Conservation (phyloP, 2,888 invertebrate species). For the Oscheius onirici region DNA sequence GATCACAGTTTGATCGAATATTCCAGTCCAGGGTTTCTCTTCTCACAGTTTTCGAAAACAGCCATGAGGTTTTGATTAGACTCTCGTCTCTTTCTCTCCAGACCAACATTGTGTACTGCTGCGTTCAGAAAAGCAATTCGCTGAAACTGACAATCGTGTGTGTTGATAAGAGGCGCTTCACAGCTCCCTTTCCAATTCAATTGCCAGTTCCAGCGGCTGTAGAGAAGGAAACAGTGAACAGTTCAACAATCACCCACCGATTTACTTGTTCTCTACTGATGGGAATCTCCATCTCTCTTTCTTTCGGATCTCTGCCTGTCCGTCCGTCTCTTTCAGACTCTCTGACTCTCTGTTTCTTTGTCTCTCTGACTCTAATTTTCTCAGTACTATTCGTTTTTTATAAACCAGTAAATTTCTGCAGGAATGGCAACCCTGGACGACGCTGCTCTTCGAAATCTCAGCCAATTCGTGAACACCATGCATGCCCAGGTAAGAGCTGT, state of each 20-base stretch:
- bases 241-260: too few relatives aligned
- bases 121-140: conserved; percentile 29
- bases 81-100: too few relatives aligned
- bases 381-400: not conserved
- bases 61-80: conserved; percentile 2
- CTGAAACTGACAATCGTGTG: conserved; percentile 29
- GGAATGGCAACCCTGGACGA: conserved; percentile 16
- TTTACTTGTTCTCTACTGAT: too few relatives aligned
- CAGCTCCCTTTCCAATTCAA: not conserved
- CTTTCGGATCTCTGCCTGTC: too few relatives aligned
- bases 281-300: too few relatives aligned
- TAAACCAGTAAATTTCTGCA: not conserved
- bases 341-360: too few relatives aligned
- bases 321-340: too few relatives aligned
- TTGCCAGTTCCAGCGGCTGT: not conserved
- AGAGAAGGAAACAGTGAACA: too few relatives aligned
- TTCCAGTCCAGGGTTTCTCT: too few relatives aligned
- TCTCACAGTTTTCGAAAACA: too few relatives aligned
- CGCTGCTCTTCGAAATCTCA: conserved; percentile 19
- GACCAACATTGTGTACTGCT: not conserved
- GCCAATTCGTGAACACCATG: conserved; percentile 7
- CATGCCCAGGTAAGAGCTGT: conserved; percentile 2
- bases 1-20: too few relatives aligned
- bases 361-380: too few relatives aligned
- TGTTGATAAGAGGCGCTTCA: conserved; percentile 16